phyloP scores from a whole-genome alignment of 1,140 invertebrate species.

The Heterodera schachtii region DNA sequence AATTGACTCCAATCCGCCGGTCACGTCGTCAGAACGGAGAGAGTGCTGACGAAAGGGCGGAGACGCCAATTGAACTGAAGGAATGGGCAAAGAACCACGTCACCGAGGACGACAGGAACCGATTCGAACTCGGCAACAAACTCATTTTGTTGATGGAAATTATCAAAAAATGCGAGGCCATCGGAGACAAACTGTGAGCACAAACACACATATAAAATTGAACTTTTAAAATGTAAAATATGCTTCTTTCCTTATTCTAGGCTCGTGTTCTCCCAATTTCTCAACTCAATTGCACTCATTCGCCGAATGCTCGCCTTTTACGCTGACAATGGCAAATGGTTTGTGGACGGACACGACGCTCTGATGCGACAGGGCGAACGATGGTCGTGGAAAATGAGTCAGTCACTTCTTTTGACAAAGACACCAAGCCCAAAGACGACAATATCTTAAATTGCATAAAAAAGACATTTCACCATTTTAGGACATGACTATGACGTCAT shows the following conservation, averaged over 20 bases:
- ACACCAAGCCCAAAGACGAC: too few relatives aligned
- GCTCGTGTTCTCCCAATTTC: conserved; percentile 69
- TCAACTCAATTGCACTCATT: conserved; percentile 68
- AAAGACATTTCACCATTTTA: not conserved
- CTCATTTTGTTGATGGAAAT: conserved; percentile 68
- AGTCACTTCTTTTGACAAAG: too few relatives aligned
- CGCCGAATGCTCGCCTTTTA: conserved; percentile 67
- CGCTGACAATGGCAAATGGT: conserved; percentile 58
- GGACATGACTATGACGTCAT: conserved; percentile 56
- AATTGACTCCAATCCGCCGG: conserved; percentile 42
- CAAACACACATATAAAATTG: not conserved
- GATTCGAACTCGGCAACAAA: conserved; percentile 68
- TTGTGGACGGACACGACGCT: conserved; percentile 56
- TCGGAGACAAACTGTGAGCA: conserved; percentile 70
- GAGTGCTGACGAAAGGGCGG: conserved; percentile 8
- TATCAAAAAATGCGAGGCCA: conserved; percentile 68
- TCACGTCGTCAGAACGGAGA: conserved; percentile 3
- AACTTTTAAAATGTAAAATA: too few relatives aligned
- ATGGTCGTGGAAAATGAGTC: conserved; percentile 54
- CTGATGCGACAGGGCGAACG: conserved; percentile 51
- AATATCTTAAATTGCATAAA: conserved; percentile 65
- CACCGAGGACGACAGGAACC: conserved; percentile 51
- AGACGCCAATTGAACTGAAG: conserved; percentile 8
- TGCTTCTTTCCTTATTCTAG: conserved; percentile 53
- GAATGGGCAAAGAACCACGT: conserved; percentile 41